These are phyloP conservation scores for Phenganax marumi DNA, from an alignment of 92 coral and sea anemone species.

Conservation along the genomic window DNA sequence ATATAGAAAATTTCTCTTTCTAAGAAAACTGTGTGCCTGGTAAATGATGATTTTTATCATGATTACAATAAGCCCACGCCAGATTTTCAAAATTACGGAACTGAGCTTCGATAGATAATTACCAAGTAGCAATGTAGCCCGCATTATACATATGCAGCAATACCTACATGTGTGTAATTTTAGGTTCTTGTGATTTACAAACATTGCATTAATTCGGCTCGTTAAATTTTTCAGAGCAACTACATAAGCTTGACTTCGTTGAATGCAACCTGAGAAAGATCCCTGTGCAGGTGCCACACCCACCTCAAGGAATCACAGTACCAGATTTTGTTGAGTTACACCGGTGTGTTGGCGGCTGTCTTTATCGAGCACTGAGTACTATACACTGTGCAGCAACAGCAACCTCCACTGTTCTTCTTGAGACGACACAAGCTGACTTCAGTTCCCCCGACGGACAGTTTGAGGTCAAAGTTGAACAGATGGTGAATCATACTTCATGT, in stretches of 20 bases:
- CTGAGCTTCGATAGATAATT: too few species aligned
- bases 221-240: neutral
- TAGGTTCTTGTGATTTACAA: neutral
- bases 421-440: neutral
- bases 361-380: neutral
- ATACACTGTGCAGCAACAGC: neutral
- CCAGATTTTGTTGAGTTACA: conserved; percentile 5
- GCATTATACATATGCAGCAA: neutral
- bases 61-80: too few species aligned
- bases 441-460: too few species aligned
- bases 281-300: conserved; percentile 15
- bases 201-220: neutral
- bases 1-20: too few species aligned
- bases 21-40: too few species aligned
- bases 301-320: neutral
- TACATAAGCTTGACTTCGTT: neutral
- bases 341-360: conserved; percentile 19
- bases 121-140: too few species aligned
- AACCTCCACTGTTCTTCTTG: neutral
- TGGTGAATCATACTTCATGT: conserved; percentile 32
- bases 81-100: too few species aligned
- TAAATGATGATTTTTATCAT: too few species aligned
- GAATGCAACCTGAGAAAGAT: neutral
- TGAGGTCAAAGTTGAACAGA: neutral
- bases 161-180: neutral